These are phyloP conservation scores for Heliothis subflexa DNA, from an alignment of 1,140 invertebrate genomes.

Conservation along the genomic window DNA sequence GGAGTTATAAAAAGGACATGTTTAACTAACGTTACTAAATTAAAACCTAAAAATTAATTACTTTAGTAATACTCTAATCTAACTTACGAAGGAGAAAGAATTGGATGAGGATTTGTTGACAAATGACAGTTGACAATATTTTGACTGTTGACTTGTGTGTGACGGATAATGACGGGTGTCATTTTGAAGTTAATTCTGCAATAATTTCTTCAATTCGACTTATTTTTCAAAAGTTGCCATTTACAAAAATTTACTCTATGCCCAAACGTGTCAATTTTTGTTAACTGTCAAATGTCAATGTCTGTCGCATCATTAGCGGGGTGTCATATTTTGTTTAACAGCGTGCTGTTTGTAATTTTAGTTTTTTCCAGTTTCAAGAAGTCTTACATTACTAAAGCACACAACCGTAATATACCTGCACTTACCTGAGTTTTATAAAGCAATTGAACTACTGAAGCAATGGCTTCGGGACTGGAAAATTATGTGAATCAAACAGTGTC, in stretches of 20 bases:
- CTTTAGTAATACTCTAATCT: no score
- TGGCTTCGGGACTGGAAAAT: conserved; percentile 94
- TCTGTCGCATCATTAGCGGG: background rate
- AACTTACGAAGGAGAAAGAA: no score
- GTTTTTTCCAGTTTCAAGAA: background rate
- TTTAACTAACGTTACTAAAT: no score
- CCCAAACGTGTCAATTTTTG: background rate
- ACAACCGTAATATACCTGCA: background rate
- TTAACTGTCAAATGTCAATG: background rate
- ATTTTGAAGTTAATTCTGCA: no score
- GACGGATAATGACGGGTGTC: no score
- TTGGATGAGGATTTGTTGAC: no score
- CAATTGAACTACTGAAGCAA: conserved; percentile 65
- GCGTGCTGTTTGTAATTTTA: conserved; percentile 12
- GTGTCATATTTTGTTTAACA: conserved; percentile 13
- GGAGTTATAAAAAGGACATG: no score
- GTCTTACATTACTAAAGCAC: background rate
- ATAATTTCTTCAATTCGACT: no score
- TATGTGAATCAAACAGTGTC: conserved; percentile 97
- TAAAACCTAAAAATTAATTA: no score
- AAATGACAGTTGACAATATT: no score
- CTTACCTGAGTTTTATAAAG: background rate
- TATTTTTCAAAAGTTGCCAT: background rate
- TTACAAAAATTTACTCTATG: background rate
- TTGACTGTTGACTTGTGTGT: no score